These are phyloP conservation scores for Thera obeliscata DNA, from an alignment of 2,888 invertebrate species.

Conservation along the genomic window DNA sequence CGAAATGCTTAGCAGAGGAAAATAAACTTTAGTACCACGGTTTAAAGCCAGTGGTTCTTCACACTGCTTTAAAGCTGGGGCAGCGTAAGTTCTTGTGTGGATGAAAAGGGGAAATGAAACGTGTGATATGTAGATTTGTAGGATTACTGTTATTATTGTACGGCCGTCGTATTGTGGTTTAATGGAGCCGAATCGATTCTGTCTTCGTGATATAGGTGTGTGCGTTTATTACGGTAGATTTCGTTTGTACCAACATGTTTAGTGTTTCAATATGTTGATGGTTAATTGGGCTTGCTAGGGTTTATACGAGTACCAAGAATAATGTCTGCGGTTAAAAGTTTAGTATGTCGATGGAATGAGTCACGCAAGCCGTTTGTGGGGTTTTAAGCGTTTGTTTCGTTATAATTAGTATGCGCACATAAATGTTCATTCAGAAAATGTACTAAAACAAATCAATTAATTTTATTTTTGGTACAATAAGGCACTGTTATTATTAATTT, in stretches of 20 bases:
- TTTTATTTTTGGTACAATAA: too few species aligned
- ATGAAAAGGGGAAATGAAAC: conserved; percentile 64
- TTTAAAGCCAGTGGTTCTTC: conserved; percentile 16
- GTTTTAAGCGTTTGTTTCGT: conserved; percentile 1
- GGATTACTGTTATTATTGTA: conserved; percentile 64
- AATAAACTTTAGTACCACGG: conserved; percentile 13
- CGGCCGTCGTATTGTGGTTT: conserved; percentile 54
- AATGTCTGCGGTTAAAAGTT: conserved; percentile 15
- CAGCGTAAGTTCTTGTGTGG: conserved; percentile 46
- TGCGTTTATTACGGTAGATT: conserved; percentile 37
- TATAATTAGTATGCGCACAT: neutral
- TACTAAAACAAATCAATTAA: neutral
- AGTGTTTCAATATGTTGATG: conserved; percentile 15
- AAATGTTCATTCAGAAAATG: neutral
- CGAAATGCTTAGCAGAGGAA: conserved; percentile 12
- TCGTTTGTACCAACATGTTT: conserved; percentile 29
- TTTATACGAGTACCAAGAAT: neutral
- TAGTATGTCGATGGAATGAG: conserved; percentile 2
- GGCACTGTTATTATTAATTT: too few species aligned
- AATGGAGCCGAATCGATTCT: conserved; percentile 60
- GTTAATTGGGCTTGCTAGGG: conserved; percentile 22
- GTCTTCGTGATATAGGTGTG: conserved; percentile 50
- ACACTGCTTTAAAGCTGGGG: conserved; percentile 3
- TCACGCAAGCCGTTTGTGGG: conserved; percentile 9
- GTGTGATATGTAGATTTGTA: conserved; percentile 72